Evolutionary conservation across 2,797 vertebrate genomes (phyloP).

Genomic region (Molothrus ater): DNA sequence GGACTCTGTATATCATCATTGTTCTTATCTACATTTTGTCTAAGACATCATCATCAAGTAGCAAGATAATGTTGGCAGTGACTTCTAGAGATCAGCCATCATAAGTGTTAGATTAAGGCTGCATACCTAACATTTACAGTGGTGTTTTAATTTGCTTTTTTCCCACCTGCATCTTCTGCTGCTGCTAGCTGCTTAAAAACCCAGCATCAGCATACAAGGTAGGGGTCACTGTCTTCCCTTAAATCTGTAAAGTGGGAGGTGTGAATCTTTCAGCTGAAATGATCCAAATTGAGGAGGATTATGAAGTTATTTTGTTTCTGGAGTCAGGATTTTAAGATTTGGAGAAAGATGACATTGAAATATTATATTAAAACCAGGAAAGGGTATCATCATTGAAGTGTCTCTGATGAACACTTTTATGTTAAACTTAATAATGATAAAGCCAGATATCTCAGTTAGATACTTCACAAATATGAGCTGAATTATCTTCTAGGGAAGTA

Average conservation of each 20-base stretch:
- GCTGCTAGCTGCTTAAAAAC: neutral
- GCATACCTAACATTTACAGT: neutral
- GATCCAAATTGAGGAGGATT: neutral
- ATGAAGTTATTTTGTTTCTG: neutral
- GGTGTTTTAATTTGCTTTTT: neutral
- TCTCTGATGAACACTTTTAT: neutral
- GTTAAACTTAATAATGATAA: neutral
- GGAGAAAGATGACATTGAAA: neutral
- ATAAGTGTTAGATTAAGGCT: neutral
- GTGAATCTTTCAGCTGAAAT: neutral
- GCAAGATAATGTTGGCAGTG: neutral
- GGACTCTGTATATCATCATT: neutral
- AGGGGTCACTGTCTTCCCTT: neutral
- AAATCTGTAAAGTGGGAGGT: neutral
- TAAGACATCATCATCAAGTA: neutral
- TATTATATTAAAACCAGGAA: neutral
- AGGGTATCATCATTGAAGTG: neutral
- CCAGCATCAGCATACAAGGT: neutral
- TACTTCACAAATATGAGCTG: neutral
- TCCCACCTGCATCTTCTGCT: neutral
- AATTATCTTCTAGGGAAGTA: neutral
- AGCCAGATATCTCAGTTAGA: neutral
- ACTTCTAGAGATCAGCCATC: neutral
- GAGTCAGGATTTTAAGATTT: neutral
- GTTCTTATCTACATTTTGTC: neutral